These are phyloP conservation scores for Heliconius melpomene DNA, from an alignment of 1,140 invertebrate genomes.

Conservation along the genomic window DNA sequence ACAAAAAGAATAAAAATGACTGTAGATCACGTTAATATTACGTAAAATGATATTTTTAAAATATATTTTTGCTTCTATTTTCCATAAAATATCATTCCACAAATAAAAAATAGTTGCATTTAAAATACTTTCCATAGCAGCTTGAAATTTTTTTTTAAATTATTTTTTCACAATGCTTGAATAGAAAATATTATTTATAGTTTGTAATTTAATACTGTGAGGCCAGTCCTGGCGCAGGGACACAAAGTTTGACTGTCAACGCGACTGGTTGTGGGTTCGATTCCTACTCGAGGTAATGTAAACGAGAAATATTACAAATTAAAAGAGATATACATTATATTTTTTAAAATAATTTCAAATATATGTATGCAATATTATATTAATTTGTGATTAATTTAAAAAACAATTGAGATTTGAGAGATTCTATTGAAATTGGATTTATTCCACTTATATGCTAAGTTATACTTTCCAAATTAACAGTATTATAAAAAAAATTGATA, in stretches of 20 bases:
- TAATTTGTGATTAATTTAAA: not conserved
- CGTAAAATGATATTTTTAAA: not conserved
- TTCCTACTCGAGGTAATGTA: no score
- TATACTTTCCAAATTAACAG: not conserved
- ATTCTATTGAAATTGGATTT: not conserved
- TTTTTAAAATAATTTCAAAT: not conserved
- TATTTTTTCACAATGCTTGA: not conserved
- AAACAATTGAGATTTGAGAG: not conserved
- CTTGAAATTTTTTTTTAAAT: not conserved
- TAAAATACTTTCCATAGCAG: not conserved
- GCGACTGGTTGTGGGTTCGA: no score
- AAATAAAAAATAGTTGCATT: not conserved
- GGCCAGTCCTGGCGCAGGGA: no score
- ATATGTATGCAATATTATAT: not conserved
- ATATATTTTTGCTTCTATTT: not conserved
- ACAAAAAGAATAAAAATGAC: constrained; percentile 16
- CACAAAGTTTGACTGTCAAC: no score
- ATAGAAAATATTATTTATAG: not conserved
- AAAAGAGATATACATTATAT: not conserved
- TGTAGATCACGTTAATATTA: not conserved
- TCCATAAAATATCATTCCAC: no score
- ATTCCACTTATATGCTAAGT: not conserved
- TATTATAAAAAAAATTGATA: constrained; percentile 1
- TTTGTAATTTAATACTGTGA: not conserved
- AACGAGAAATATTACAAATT: not conserved